Base-by-base conservation (phyloP, 2,113 vertebrate genomes). In the Donacobius atricapilla region DNA sequence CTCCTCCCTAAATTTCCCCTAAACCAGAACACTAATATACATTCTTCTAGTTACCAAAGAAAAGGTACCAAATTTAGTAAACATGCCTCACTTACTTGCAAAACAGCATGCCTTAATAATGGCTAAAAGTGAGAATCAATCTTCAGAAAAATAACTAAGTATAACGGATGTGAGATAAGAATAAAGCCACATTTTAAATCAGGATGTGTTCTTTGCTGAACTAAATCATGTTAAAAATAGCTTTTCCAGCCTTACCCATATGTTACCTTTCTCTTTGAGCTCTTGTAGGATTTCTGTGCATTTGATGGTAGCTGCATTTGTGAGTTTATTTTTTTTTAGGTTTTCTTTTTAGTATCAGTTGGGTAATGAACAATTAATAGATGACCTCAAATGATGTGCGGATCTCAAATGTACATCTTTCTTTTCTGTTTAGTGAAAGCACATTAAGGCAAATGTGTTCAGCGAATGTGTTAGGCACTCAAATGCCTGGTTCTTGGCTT, bases 221-320 rank as follows among this genome's bases (percentile, higher is more conserved):
- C 88, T 72, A 93, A 94, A 92, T 76, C 72, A 81, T 82, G 95
- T 92, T 95, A 96, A 97, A 95, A 95, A 94, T 96, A 97, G 94
- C 89, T 87, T 90, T 80, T 87, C 54, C 89, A 94, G 93, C 76
- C 89, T 92, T 96, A 83, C 45, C 90, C 95, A 93, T 97, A 96
- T 96, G 96, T 88, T 96, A 93, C 88, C 92, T 97, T 91, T 93
- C 94, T 90, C 22, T 90, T n/a, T 83, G 73, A 96, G 93, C 92
- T 86, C 82, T 83, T 63, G 61, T 47, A 87, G 73, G 65, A 65
- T 95, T 91, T 79, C 58, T 83, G 58, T 85, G 63, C 51, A 11
- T 92, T 94, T 87, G 58, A 76, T 93, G 78, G 63, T 54, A 64
- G 39, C 53, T 69, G 23, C 2, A 2, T 56, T 82, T 88, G 30